Base-by-base conservation (phyloP, 1,140 invertebrate species). In the Apis cerana region DNA sequence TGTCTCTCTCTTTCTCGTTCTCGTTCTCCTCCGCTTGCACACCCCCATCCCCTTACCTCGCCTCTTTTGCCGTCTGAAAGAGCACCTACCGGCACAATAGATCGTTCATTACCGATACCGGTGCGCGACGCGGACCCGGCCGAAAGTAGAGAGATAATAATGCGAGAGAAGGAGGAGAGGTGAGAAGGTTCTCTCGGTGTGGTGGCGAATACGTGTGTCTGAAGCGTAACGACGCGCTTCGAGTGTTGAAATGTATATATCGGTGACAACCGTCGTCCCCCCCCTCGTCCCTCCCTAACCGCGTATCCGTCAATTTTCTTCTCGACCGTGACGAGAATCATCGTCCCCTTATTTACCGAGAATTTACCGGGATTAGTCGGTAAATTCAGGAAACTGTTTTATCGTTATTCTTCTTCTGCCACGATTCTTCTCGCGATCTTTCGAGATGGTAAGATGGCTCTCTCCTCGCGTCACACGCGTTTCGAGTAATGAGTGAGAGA, bases 81-180 rank as follows among this genome's bases (percentile, higher is more conserved):
- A 89, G 83, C 88, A 77, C 79, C 85, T 62, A 85, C 80, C 71
- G 71, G 61, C 88, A 90, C 89, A 90, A 90, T 90, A 89, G 89
- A 90, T 90, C 88, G 89, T 90, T 90, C 89, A 90, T 90, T 90
- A 90, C 89, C 86, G 89, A 90, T 90, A 89, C 88, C 71, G 83
- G 54, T 62, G 59, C 17, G 78, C 59, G 77, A 84, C 65, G 67
- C 62, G 54, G 61, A 70, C 75, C 43, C 56, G 27, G 27, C 67
- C 83, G 76, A 87, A 89, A 85, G 88, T 83, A 82, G 70, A 75
- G 70, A 89, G 88, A 87, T 89, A 89, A 86, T 85, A 87, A 89
- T 87, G 85, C 85, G 85, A 81, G 80, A 76, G 2, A 83, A 88
- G 59, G 78, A 83, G 33, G 62, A 77, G 74, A 69, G 64, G 85